phyloP scores from a whole-genome alignment of 92 coral and sea anemone species.

The Phenganax marumi region DNA sequence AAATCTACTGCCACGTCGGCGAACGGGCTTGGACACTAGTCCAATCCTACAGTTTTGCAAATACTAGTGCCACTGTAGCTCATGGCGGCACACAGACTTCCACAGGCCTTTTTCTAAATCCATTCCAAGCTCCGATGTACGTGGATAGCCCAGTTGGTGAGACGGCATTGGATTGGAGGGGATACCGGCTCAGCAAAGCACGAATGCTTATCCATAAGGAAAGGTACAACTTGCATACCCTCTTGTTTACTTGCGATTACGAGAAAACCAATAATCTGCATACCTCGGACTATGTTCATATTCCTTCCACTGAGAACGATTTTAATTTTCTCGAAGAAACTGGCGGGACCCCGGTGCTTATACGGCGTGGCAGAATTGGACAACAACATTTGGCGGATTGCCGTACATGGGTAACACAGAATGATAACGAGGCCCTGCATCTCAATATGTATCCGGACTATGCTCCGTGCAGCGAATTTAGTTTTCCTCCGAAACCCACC shows the following conservation, averaged over 20 bases:
- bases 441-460: too few relatives aligned
- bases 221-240: too few relatives aligned
- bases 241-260: constrained; percentile 1
- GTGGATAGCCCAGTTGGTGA: neutral
- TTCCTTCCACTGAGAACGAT: too few relatives aligned
- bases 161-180: neutral
- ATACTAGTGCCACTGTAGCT: too few relatives aligned
- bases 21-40: neutral
- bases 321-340: too few relatives aligned
- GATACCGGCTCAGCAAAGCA: neutral
- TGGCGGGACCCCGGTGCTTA: too few relatives aligned
- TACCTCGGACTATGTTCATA: too few relatives aligned
- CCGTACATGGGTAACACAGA: neutral
- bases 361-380: too few relatives aligned
- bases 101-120: neutral
- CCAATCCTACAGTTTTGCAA: constrained; percentile 5
- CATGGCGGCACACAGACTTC: too few relatives aligned
- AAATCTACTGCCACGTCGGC: neutral
- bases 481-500: neutral
- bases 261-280: neutral
- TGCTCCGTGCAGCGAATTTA: neutral
- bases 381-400: neutral
- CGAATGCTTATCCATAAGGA: neutral
- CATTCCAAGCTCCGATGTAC: neutral
- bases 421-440: neutral